phyloP scores from a whole-genome alignment of 2,113 vertebrate species.

The Misgurnus anguillicaudatus region DNA sequence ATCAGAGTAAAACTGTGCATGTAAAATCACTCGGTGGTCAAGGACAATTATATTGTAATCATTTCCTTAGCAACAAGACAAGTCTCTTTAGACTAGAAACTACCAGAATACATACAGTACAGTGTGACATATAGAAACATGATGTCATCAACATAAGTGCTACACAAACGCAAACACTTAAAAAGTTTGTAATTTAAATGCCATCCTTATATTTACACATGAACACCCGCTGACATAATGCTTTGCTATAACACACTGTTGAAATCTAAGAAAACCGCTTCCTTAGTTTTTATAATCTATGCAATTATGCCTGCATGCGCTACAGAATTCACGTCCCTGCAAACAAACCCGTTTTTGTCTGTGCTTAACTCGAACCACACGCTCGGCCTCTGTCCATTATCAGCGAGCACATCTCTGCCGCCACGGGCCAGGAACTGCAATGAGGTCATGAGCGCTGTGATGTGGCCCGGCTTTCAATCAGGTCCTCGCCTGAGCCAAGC shows the following conservation, averaged over 20 bases:
- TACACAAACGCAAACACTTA: too few relatives aligned
- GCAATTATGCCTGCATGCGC: slow-evolving; percentile 9
- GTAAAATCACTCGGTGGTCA: too few relatives aligned
- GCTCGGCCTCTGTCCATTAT: slow-evolving; percentile 40
- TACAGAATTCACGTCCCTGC: not conserved
- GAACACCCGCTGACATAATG: not conserved
- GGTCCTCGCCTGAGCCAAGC: slow-evolving; percentile 32
- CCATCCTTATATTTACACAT: too few relatives aligned
- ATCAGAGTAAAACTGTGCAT: too few relatives aligned
- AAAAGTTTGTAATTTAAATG: too few relatives aligned
- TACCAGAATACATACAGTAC: not conserved
- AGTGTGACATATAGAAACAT: not conserved
- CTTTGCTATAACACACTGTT: not conserved
- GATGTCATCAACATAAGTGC: not conserved
- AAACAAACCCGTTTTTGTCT: slow-evolving; percentile 46
- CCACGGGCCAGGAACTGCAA: slow-evolving; percentile 22
- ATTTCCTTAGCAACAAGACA: not conserved
- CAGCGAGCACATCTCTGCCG: slow-evolving; percentile 36
- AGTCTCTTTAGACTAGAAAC: not conserved
- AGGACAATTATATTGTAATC: too few relatives aligned
- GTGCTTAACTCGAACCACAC: slow-evolving; percentile 52
- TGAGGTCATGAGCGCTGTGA: slow-evolving; percentile 46
- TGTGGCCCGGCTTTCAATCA: slow-evolving; percentile 46
- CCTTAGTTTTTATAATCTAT: slow-evolving; percentile 4
- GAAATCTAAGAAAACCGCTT: not conserved